These are phyloP conservation scores for Blennius ocellaris DNA, from an alignment of 2,113 vertebrate species.

Conservation along the genomic window DNA sequence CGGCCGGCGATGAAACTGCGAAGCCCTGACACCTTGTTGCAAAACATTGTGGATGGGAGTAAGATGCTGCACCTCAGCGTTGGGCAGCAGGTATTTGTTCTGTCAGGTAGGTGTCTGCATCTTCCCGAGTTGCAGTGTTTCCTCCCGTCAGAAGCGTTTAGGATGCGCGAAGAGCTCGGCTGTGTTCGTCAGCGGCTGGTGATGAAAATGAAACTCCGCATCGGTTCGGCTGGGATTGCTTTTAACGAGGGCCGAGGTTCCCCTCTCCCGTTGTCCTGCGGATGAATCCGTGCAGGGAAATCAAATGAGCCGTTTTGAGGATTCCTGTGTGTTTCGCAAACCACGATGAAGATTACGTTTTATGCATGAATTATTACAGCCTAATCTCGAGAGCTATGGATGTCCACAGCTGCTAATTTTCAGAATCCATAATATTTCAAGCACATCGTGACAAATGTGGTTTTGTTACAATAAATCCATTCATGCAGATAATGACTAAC, in stretches of 20 bases:
- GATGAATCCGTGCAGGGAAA: conserved; percentile 38
- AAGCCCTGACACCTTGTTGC: conserved; percentile 58
- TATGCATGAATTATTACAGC: conserved; percentile 7
- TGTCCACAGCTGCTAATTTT: conserved; percentile 13
- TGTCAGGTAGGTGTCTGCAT: conserved; percentile 47
- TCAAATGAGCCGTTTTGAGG: conserved; percentile 20
- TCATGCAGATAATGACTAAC: conserved; percentile 22
- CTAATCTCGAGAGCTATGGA: conserved; percentile 8
- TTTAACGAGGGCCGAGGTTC: conserved; percentile 62
- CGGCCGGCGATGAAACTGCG: conserved; percentile 43
- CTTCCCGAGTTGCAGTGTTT: conserved; percentile 25
- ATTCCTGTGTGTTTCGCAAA: conserved; percentile 10
- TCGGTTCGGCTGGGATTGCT: conserved; percentile 58
- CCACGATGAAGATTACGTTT: conserved; percentile 1
- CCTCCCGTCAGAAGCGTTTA: conserved; percentile 19
- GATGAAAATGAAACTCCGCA: conserved; percentile 54
- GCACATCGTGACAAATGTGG: not conserved
- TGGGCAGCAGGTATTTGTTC: conserved; percentile 20
- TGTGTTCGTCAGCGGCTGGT: not conserved
- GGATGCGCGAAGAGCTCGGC: not conserved
- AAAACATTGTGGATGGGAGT: conserved; percentile 36
- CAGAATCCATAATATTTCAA: not conserved
- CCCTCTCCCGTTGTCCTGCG: conserved; percentile 28
- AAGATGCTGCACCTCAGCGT: conserved; percentile 5
- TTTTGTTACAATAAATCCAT: conserved; percentile 13